Percentiles rank a stretch among this genome's conserved stretches.
These are phyloP conservation scores for Alloplasta piceator DNA, from an alignment of 2,888 invertebrate species.

Conservation along the genomic window DNA sequence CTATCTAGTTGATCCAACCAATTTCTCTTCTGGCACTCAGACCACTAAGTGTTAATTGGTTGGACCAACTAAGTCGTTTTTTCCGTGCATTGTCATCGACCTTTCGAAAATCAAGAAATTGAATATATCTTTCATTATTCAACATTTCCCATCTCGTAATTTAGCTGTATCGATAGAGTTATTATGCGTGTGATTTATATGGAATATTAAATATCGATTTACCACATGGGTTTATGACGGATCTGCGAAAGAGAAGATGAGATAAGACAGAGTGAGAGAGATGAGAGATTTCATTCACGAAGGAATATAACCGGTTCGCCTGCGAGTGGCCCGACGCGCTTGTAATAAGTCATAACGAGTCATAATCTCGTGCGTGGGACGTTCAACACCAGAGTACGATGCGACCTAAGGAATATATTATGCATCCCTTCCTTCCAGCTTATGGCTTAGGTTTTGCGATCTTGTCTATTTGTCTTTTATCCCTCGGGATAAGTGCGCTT, in stretches of 20 bases:
- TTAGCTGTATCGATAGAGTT: conserved; percentile 34
- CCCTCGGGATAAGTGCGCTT: neutral
- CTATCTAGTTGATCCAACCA: too few relatives aligned
- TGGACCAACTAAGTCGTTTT: too few relatives aligned
- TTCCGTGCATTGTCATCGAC: neutral
- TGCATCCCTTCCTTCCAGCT: neutral
- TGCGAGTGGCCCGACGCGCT: conserved; percentile 58
- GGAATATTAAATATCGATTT: conserved; percentile 50
- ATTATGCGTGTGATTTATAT: conserved; percentile 25
- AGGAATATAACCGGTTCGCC: conserved; percentile 62
- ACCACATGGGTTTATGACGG: conserved; percentile 15
- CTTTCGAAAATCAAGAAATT: conserved; percentile 16
- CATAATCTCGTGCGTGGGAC: conserved; percentile 63
- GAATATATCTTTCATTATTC: neutral
- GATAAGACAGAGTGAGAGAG: conserved; percentile 38
- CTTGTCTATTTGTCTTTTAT: neutral
- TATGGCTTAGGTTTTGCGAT: neutral
- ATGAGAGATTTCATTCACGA: conserved; percentile 60
- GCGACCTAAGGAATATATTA: conserved; percentile 29
- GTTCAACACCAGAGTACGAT: conserved; percentile 43
- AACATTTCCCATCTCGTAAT: neutral
- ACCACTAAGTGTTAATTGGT: too few relatives aligned
- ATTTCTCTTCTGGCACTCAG: too few relatives aligned
- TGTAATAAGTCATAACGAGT: conserved; percentile 66
- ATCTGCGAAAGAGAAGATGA: conserved; percentile 31